Percentiles rank a stretch among this genome's conserved stretches.
Evolutionary conservation across 2,797 vertebrate species (phyloP).

Genomic region (Siniperca scherzeri): DNA sequence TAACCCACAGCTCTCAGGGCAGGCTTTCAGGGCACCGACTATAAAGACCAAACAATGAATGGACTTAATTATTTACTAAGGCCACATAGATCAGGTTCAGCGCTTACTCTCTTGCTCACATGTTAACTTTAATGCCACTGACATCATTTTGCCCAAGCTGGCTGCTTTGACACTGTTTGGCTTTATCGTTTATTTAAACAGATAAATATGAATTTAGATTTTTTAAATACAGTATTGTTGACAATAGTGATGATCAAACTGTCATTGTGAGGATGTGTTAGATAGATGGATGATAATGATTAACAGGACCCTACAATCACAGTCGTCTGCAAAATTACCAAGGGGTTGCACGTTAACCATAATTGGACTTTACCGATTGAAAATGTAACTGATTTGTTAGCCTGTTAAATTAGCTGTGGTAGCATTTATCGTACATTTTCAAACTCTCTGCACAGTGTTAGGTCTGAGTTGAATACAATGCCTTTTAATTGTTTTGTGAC

Average conservation of each 20-base stretch:
- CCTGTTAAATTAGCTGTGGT: slow-evolving; percentile 18
- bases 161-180: not conserved
- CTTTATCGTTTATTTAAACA: slow-evolving; percentile 1
- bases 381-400: slow-evolving; percentile 21
- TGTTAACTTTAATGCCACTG: slow-evolving; percentile 19
- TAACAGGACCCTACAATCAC: slow-evolving; percentile 25
- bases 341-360: not conserved
- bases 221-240: not conserved
- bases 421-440: no score
- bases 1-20: slow-evolving; percentile 23
- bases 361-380: slow-evolving; percentile 3
- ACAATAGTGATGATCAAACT: slow-evolving; percentile 2
- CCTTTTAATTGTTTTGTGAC: slow-evolving; percentile 23
- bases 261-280: not conserved
- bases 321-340: slow-evolving; percentile 11
- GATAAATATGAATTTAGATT: not conserved
- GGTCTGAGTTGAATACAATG: not conserved
- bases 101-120: slow-evolving; percentile 4
- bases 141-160: not conserved
- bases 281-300: slow-evolving; percentile 3
- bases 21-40: slow-evolving; percentile 28
- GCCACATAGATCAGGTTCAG: slow-evolving; percentile 63
- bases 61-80: slow-evolving; percentile 70
- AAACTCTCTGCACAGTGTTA: not conserved
- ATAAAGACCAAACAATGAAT: slow-evolving; percentile 47